These are phyloP conservation scores for Lerema accius DNA, from an alignment of 1,140 invertebrate species.

Conservation along the genomic window DNA sequence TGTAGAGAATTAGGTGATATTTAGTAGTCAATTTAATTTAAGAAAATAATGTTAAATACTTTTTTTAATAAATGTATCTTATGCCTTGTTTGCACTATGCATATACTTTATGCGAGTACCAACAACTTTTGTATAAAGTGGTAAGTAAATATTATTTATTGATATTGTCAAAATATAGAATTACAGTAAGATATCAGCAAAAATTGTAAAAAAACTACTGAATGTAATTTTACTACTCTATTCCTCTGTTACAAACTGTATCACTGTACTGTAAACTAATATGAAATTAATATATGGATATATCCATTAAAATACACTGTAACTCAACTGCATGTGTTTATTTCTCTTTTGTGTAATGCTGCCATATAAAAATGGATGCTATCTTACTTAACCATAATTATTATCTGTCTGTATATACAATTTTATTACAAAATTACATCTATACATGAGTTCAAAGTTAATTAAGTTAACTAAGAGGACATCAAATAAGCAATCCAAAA, in stretches of 20 bases:
- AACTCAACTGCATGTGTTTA: conserved; percentile 53
- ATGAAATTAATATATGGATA: conserved; percentile 54
- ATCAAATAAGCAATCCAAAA: conserved; percentile 1
- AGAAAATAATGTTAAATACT: no score
- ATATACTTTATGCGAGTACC: no score
- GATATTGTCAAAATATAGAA: background rate
- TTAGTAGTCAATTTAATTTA: no score
- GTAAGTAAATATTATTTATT: no score
- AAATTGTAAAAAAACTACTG: conserved; percentile 23
- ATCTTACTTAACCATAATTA: conserved; percentile 54
- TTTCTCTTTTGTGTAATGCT: conserved; percentile 48
- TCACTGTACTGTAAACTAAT: conserved; percentile 55
- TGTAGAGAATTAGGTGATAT: no score
- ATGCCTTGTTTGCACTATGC: no score
- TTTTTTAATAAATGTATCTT: no score
- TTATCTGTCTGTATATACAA: conserved; percentile 71
- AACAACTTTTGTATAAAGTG: no score
- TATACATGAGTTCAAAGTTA: conserved; percentile 41
- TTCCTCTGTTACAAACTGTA: conserved; percentile 62
- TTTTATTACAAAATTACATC: conserved; percentile 71
- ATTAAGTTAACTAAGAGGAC: conserved; percentile 20
- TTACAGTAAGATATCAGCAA: background rate
- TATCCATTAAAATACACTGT: conserved; percentile 50
- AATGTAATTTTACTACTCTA: conserved; percentile 55
- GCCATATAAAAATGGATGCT: conserved; percentile 57